Base-by-base conservation (phyloP, 2,888 invertebrate genomes). In the Rhorus exstirpatorius region DNA sequence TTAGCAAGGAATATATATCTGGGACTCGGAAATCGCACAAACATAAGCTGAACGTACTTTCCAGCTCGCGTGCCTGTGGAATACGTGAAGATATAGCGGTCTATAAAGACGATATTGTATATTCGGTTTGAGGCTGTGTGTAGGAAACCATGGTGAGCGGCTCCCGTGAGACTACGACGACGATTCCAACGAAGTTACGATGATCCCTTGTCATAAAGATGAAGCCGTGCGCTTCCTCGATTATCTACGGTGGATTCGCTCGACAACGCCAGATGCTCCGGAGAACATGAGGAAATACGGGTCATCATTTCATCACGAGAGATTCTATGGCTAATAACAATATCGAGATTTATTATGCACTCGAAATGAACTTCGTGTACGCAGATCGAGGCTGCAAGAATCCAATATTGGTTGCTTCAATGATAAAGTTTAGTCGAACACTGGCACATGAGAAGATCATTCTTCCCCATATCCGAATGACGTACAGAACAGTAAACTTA, bases 161-260 rank as follows among this genome's bases (percentile, higher is more conserved):
- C 79, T 76, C 55, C 79, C 70, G 65, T 76, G 70, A 75, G 82
- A 79, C 81, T 79, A 70, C n/a, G 67, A 76, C 67, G 72, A 80
- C 80, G 77, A 63, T 81, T 72, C 46, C 75, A 76, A 72, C 63
- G 86, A n/a, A 90, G 86, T 89, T 89, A 89, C 88, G 89, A 89
- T 86, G 58, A 83, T 84, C 78, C 84, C 82, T 86, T 83, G 86
- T 89, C 89, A 83, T 89, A 89, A 89, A 89, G 89, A 88, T 86
- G 84, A 87, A 86, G 85, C 85, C 86, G n/a, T n/a, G 84, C 86
- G 86, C 86, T 84, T 85, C 79, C 85, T 88, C 83, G 83, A 61
- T 53, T 70, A 44, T 35, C 44, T 53, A 12, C 60, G 83, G 68
- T 76, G 78, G 83, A 87, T 71, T 55, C 21, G 1, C n/a, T n/a